Percentiles rank a stretch among this genome's conserved stretches.
Evolutionary conservation across 2,888 invertebrate genomes (phyloP).

Genomic region (Lithophane ornitopus): DNA sequence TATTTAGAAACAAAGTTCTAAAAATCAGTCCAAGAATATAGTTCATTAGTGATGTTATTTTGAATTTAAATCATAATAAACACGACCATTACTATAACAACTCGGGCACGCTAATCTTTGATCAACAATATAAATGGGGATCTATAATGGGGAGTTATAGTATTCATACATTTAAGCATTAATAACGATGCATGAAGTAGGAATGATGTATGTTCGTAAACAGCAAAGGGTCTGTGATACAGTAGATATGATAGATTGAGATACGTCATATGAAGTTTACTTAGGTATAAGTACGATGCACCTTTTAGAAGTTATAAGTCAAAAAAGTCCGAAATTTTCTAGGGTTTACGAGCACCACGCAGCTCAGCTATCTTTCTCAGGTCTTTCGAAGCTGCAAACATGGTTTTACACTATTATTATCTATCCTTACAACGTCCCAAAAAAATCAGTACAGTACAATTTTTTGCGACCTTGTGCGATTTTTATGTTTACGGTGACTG

Average conservation of each 20-base stretch:
- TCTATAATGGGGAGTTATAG: constrained; percentile 29
- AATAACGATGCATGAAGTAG: constrained; percentile 5
- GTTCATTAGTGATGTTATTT: constrained; percentile 3
- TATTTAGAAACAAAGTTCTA: constrained; percentile 4
- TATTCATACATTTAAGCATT: constrained; percentile 22
- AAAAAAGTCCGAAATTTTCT: no score
- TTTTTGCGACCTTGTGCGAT: no score
- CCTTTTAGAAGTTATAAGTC: no score
- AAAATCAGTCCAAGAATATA: constrained; percentile 20
- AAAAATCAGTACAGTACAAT: no score
- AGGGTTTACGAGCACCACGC: no score
- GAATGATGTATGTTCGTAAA: constrained; percentile 12
- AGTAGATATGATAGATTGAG: constrained; percentile 5
- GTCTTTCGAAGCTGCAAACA: no score
- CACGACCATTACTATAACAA: constrained; percentile 32
- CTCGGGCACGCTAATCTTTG: constrained; percentile 20
- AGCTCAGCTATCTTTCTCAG: no score
- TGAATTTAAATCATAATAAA: background rate
- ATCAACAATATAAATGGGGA: constrained; percentile 31
- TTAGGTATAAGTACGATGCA: no score
- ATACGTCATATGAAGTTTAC: background rate
- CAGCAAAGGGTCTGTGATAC: background rate
- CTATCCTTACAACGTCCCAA: no score
- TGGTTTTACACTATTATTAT: no score
- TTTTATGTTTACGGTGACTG: no score